These are phyloP conservation scores for Platycheirus albimanus DNA, from an alignment of 2,888 invertebrate genomes.

Conservation along the genomic window DNA sequence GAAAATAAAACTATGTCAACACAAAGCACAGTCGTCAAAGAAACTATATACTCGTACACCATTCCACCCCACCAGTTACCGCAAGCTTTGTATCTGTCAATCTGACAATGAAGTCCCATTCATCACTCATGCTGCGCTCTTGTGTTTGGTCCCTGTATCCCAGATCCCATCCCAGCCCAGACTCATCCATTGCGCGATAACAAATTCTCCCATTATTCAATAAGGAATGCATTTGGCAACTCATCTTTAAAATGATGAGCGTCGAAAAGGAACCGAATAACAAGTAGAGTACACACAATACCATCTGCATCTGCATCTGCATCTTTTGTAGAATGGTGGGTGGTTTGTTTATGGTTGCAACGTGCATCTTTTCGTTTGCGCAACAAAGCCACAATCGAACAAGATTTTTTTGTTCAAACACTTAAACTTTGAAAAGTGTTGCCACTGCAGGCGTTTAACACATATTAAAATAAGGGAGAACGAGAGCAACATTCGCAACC, in stretches of 20 bases:
- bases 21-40: conserved; percentile 40
- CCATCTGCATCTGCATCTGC: background rate
- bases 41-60: too few species aligned
- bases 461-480: too few species aligned
- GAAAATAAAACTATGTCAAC: conserved; percentile 32
- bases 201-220: conserved; percentile 53
- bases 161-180: background rate
- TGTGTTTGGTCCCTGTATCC: conserved; percentile 20
- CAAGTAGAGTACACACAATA: too few species aligned
- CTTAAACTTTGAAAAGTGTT: background rate
- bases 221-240: conserved; percentile 57
- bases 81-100: conserved; percentile 64
- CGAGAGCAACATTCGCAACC: too few species aligned
- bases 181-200: conserved; percentile 35
- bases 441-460: too few species aligned
- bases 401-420: conserved; percentile 8
- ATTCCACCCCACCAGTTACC: conserved; percentile 16
- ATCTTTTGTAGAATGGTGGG: conserved; percentile 31
- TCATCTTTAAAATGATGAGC: conserved; percentile 24
- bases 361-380: conserved; percentile 20
- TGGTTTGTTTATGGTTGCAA: background rate
- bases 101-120: conserved; percentile 57
- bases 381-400: conserved; percentile 13
- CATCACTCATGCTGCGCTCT: conserved; percentile 38
- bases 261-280: conserved; percentile 5